These are phyloP conservation scores for Amia ocellicauda DNA, from an alignment of 2,113 vertebrate genomes.

Conservation along the genomic window DNA sequence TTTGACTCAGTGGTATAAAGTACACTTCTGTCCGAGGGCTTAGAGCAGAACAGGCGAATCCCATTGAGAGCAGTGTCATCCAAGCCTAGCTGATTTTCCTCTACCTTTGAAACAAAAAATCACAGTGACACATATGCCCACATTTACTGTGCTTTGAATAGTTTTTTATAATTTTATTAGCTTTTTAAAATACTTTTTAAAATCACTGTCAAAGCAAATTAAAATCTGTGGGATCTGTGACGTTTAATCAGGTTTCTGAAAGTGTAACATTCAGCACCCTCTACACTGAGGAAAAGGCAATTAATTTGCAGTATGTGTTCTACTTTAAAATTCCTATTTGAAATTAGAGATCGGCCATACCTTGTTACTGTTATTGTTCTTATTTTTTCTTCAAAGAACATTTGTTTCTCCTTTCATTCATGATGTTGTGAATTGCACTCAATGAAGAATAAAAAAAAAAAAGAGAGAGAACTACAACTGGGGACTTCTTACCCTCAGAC, in stretches of 20 bases:
- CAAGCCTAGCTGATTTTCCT: constrained; percentile 41
- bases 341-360: too few relatives aligned
- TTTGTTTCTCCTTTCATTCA: background rate
- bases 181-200: too few relatives aligned
- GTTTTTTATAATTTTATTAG: too few relatives aligned
- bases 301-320: background rate
- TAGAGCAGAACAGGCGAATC: constrained; percentile 61
- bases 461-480: background rate
- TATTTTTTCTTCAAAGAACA: background rate
- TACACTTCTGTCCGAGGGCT: constrained; percentile 27
- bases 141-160: background rate
- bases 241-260: background rate
- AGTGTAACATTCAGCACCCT: background rate
- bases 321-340: too few relatives aligned
- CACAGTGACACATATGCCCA: background rate
- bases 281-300: background rate
- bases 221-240: too few relatives aligned
- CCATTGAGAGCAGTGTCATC: constrained; percentile 57
- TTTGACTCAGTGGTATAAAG: constrained; percentile 41
- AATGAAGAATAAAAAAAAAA: background rate
- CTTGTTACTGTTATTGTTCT: background rate
- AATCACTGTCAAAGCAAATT: too few relatives aligned
- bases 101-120: constrained; percentile 38
- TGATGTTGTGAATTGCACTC: too few relatives aligned
- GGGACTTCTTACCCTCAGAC: constrained; percentile 52